Percentiles rank a stretch among this genome's conserved stretches.
phyloP scores from a whole-genome alignment of 30 jellyfish, hydroid and myxozoan species.

The Sanderia malayensis region DNA sequence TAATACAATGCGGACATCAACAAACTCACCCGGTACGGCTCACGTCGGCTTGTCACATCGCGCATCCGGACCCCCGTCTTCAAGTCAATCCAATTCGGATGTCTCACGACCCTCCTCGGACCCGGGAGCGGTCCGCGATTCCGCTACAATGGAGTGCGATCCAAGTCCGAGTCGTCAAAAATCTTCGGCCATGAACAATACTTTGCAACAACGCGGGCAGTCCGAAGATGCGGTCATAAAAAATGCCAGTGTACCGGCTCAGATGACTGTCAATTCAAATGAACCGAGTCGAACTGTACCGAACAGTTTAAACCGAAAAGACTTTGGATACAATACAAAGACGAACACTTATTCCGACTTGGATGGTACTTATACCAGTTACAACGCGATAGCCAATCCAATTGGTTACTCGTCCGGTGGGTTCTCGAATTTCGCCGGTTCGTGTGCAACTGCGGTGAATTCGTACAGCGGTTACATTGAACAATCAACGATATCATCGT shows the following conservation, averaged over 20 bases:
- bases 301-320: slow-evolving; percentile 29
- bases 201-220: slow-evolving; percentile 8
- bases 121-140: slow-evolving; percentile 76
- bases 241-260: slow-evolving; percentile 17
- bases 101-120: slow-evolving; percentile 92
- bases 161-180: slow-evolving; percentile 80
- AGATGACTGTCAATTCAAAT: slow-evolving; percentile 2
- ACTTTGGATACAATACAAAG: slow-evolving; percentile 33
- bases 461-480: slow-evolving; percentile 48
- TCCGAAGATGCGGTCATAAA: slow-evolving; percentile 20
- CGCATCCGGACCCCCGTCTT: slow-evolving; percentile 11
- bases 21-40: slow-evolving; percentile 64
- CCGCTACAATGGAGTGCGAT: slow-evolving; percentile 90
- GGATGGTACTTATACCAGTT: slow-evolving; percentile 25
- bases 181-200: slow-evolving; percentile 6
- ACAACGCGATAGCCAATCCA: slow-evolving; percentile 47
- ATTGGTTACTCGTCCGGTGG: slow-evolving; percentile 48
- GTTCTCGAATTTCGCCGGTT: slow-evolving; percentile 35
- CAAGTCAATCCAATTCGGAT: slow-evolving; percentile 17
- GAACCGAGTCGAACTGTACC: slow-evolving; percentile 15
- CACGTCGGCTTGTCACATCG: slow-evolving; percentile 44
- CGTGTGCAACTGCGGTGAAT: slow-evolving; percentile 65
- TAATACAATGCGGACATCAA: slow-evolving; percentile 33
- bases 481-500: slow-evolving; percentile 47
- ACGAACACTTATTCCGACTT: slow-evolving; percentile 46